These are phyloP conservation scores for Psix sp. DNA, from an alignment of 1,140 invertebrate species.

Conservation along the genomic window DNA sequence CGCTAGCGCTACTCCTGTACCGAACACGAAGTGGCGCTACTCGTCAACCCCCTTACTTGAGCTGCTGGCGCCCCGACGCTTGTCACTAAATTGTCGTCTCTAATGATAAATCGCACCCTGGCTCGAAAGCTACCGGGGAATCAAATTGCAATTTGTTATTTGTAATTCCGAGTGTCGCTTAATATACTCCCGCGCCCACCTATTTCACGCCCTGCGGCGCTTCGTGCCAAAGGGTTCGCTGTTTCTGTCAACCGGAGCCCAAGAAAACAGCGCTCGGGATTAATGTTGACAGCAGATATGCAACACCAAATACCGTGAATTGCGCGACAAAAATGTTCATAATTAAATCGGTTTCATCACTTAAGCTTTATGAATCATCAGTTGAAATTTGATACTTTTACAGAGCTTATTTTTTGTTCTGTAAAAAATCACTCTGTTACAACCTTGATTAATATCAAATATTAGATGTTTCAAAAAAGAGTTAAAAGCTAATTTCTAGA, in stretches of 20 bases:
- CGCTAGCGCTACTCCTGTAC: too few relatives aligned
- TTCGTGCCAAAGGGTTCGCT: constrained; percentile 39
- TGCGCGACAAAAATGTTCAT: constrained; percentile 16
- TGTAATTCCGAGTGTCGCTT: constrained; percentile 78
- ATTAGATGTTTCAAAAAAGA: too few relatives aligned
- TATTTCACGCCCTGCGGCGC: constrained; percentile 48
- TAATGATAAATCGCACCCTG: constrained; percentile 73
- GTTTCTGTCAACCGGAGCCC: constrained; percentile 39
- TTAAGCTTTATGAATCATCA: too few relatives aligned
- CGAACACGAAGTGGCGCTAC: constrained; percentile 40
- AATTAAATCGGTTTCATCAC: constrained; percentile 43
- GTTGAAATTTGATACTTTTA: too few relatives aligned
- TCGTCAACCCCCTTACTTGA: constrained; percentile 35
- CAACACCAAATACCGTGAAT: constrained; percentile 30
- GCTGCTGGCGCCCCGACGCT: constrained; percentile 50
- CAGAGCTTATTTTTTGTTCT: too few relatives aligned
- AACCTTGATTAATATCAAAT: too few relatives aligned
- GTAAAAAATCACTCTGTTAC: too few relatives aligned
- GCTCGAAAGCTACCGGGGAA: constrained; percentile 64
- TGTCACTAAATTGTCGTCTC: constrained; percentile 76
- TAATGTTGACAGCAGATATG: constrained; percentile 51
- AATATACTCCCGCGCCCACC: constrained; percentile 68
- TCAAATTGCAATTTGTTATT: constrained; percentile 79
- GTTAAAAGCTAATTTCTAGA: too few relatives aligned
- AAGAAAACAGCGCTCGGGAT: constrained; percentile 37